Evolutionary conservation across 1,140 invertebrate genomes (phyloP).

Genomic region (Eulimnadia texana): DNA sequence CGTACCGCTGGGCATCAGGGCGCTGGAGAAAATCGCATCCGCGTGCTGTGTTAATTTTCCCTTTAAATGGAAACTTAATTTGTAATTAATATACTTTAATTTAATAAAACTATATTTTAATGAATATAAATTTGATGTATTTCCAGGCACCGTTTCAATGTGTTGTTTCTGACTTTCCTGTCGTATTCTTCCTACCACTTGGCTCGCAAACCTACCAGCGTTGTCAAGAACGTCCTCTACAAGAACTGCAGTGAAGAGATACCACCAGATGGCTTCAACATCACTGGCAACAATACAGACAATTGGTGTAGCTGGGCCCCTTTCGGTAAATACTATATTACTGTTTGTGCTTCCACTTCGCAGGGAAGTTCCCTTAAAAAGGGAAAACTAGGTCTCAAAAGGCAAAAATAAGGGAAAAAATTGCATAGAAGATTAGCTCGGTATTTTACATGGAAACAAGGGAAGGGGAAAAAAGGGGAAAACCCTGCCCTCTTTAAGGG

Average conservation of each 20-base stretch:
- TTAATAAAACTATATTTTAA: neutral
- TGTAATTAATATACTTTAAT: neutral
- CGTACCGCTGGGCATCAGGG: neutral
- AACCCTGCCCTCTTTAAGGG: too few species aligned
- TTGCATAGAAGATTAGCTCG: too few species aligned
- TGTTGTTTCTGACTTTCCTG: slow-evolving; percentile 71
- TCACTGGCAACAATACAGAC: slow-evolving; percentile 28
- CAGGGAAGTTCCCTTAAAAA: too few species aligned
- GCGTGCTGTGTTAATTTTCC: neutral
- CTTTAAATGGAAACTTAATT: neutral
- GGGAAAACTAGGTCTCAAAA: neutral
- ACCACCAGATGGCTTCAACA: slow-evolving; percentile 32
- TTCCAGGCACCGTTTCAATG: slow-evolving; percentile 47
- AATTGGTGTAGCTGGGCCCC: slow-evolving; percentile 82
- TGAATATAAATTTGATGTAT: slow-evolving; percentile 17
- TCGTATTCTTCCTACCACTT: slow-evolving; percentile 82
- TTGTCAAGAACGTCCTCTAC: slow-evolving; percentile 80
- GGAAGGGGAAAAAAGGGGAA: too few species aligned
- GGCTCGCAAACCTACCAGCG: slow-evolving; percentile 81
- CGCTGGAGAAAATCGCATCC: neutral
- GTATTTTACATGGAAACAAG: neutral
- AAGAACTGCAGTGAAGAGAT: slow-evolving; percentile 57
- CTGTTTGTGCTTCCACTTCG: too few species aligned
- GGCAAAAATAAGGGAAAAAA: neutral
- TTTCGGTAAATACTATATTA: slow-evolving; percentile 57